Evolutionary conservation across 2,797 vertebrate genomes (phyloP), one percentile per base, ranked within the genome.

Genomic region (Acrossocheilus fasciatus): DNA sequence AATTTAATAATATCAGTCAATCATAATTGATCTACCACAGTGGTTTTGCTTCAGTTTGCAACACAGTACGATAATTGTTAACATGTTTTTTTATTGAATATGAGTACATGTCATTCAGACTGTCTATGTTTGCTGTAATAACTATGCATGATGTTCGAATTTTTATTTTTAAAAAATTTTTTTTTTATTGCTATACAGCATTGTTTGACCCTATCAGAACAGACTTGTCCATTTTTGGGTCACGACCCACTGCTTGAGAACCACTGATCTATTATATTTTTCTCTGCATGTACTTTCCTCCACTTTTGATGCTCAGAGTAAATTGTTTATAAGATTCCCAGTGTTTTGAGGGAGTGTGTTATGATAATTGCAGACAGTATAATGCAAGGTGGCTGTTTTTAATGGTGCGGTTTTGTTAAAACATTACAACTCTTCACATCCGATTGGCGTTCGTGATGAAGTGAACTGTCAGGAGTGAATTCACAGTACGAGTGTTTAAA

Each of bases 391-490:
- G 50, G n/a, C 83, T 20, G 52, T 45, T 76, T 81, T 78, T 82
- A 70, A 86, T 30, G 10, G 7, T 74, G 79, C 0, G 41, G 45
- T 69, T 81, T 77, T 85, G 76, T 59, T 78, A 45, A 57, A 78
- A 72, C 76, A 80, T 73, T 80, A 80, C 68, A 73, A 73, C 41
- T 86, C 41, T 74, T 72, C 14, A 30, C 70, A 39, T 79, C 54
- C 72, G 62, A 74, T 74, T 26, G 81, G 47, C 3, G 45, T 50
- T 88, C 6, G 1, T 70, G 52, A 88, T 88, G 41, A 85, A 85
- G 74, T 83, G 79, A 88, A 66, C 59, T 82, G 83, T 83, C 80
- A 76, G 45, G 18, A 82, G 76, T 34, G 83, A 69, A 76, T 84
- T 84, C 82, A 76, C 45, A 76, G 66, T 57, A 70, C 9, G 68